Evolutionary conservation across 2,888 invertebrate species (phyloP), one percentile per base, ranked within the genome.

Genomic region (Philhelius pedissequus): DNA sequence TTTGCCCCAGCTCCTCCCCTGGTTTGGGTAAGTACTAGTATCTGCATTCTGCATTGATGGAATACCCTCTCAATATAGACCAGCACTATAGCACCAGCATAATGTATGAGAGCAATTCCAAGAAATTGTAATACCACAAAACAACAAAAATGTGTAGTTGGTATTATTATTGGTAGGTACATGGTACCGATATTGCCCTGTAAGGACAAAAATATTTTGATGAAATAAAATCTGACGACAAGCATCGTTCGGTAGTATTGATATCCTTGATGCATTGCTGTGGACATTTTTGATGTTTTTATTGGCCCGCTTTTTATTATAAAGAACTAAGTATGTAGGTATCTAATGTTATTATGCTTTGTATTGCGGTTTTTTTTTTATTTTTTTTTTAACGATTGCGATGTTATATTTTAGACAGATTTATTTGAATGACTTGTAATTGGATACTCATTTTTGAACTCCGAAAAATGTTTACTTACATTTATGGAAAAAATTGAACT

Each of bases 1-100:
- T 40, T 52, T 76, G 52, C 66, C 60, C 43, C 68, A 62, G 71
- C 77, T 60, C 45, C 60, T 52, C n/a, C n/a, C n/a, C n/a, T n/a
- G n/a, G n/a, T n/a, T n/a, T 18, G 35, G 45, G 52, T 30, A 32
- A 4, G 5, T 48, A 13, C 7, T 18, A 0, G 11, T 11, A 11
- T 13, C 6, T 48, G 6, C 48, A n/a, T n/a, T n/a, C n/a, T n/a
- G n/a, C n/a, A n/a, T n/a, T 13, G 48, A 13, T 48, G 22, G 48
- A 60, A 48, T 64, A 45, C 64, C 30, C 20, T 48, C n/a, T 13
- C 48, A 48, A 20, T 13, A 58, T 45, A 45, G 18, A 64, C 64
- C 64, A 64, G n/a, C 48, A 48, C 13, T 13, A 58, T 45, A 45
- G 18, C n/a, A 64, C 64, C 64, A 64, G 64, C 64, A 64, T 64